Percentiles rank a stretch among this genome's conserved stretches.
phyloP scores from a whole-genome alignment of 2,797 vertebrate genomes.

The Trematomus bernacchii region DNA sequence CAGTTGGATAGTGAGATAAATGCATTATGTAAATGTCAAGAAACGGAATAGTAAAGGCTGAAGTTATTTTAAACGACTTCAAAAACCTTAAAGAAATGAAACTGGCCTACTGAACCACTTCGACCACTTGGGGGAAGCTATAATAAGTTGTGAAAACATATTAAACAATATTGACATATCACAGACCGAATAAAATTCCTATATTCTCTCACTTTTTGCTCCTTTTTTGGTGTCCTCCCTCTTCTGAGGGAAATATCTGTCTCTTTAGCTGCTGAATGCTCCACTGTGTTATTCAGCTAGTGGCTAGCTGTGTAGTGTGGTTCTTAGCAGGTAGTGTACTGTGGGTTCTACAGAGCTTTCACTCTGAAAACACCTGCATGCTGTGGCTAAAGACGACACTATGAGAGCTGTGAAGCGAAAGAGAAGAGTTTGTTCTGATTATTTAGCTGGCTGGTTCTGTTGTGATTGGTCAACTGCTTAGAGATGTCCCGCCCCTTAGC shows the following conservation, averaged over 20 bases:
- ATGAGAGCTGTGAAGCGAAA: too few species aligned
- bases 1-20: conserved; percentile 6
- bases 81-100: not conserved
- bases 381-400: too few species aligned
- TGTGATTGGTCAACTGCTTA: too few species aligned
- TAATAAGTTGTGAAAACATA: not conserved
- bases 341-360: not conserved
- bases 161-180: not conserved
- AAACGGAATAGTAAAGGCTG: not conserved
- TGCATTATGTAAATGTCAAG: conserved; percentile 17
- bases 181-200: not conserved
- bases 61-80: not conserved
- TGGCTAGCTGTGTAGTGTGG: not conserved
- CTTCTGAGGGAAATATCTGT: not conserved
- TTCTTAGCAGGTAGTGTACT: not conserved
- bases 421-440: too few species aligned
- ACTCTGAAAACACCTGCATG: not conserved
- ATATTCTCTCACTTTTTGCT: not conserved
- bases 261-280: not conserved
- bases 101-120: not conserved
- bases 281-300: not conserved
- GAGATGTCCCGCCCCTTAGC: too few species aligned
- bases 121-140: too few species aligned
- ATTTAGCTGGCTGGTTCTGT: too few species aligned
- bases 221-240: not conserved